phyloP scores from a whole-genome alignment of 2,113 vertebrate species.

The Lanius collurio region DNA sequence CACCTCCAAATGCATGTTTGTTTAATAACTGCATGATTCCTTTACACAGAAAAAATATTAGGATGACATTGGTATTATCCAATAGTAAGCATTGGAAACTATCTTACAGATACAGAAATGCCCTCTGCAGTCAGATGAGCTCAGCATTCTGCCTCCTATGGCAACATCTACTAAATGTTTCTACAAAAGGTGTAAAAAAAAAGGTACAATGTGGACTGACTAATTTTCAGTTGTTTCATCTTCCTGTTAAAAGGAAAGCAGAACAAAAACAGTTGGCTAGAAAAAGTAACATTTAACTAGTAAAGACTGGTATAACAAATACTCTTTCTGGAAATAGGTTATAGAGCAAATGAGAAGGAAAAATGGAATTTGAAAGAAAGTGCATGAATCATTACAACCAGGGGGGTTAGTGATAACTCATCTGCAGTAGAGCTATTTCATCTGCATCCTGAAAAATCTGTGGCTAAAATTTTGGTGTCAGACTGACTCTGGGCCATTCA shows the following conservation, averaged over 20 bases:
- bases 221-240: background rate
- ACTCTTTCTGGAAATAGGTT: background rate
- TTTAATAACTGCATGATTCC: background rate
- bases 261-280: background rate
- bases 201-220: background rate
- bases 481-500: background rate
- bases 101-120: background rate
- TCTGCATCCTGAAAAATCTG: background rate
- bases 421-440: background rate
- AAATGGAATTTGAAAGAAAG: slow-evolving; percentile 23
- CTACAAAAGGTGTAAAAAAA: background rate
- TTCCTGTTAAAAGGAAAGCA: background rate
- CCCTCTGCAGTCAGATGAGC: background rate
- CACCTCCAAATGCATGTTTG: background rate
- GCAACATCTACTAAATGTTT: background rate
- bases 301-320: background rate
- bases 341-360: background rate
- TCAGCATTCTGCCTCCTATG: background rate
- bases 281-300: background rate
- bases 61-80: background rate
- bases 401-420: background rate
- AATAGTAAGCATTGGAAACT: background rate
- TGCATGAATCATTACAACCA: background rate
- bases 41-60: background rate
- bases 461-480: background rate